phyloP scores from a whole-genome alignment of 2,113 vertebrate genomes.

The Erpornis zantholeuca region DNA sequence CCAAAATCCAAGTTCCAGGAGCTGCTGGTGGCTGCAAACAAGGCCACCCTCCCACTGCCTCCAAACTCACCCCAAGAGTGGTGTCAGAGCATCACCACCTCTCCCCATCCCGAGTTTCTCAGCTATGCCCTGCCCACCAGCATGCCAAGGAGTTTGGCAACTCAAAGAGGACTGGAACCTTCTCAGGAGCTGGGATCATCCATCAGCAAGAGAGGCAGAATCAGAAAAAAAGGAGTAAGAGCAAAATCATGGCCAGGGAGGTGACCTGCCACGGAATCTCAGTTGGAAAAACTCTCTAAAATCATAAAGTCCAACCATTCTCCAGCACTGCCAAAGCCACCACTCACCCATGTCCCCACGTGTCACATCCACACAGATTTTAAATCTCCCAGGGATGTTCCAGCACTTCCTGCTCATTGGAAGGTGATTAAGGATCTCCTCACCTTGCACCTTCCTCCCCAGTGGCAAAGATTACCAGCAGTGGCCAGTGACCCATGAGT shows the following conservation, averaged over 20 bases:
- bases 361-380: neutral
- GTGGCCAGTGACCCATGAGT: neutral
- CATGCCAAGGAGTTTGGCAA: neutral
- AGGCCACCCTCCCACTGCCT: neutral
- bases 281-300: neutral
- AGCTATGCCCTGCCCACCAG: neutral
- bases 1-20: neutral
- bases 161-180: neutral
- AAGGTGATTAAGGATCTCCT: neutral
- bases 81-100: neutral
- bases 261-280: fast-evolving
- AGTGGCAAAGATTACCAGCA: neutral
- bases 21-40: neutral
- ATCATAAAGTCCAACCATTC: neutral
- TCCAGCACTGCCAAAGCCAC: neutral
- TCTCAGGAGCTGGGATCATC: neutral
- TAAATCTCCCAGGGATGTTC: neutral
- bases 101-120: neutral
- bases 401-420: neutral
- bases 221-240: neutral
- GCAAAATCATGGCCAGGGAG: neutral
- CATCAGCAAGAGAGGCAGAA: neutral
- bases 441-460: neutral
- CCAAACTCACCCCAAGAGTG: neutral
- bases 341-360: fast-evolving